Evolutionary conservation across 2,888 invertebrate species (phyloP), one percentile per base, ranked within the genome.

Genomic region (Auanema sp.): DNA sequence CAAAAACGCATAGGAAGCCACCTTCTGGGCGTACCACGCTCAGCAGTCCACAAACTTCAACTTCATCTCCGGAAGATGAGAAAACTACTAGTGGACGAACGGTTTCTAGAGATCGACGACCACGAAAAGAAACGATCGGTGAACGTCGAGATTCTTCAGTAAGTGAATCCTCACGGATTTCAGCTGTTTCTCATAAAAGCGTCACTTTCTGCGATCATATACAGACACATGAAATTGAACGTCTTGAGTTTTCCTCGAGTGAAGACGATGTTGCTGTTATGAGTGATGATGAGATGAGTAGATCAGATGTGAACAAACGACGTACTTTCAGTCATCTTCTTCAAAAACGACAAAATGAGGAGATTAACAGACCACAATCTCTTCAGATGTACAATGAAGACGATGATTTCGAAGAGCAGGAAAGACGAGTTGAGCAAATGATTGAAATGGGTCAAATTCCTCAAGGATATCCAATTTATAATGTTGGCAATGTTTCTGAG

Each of bases 171-270:
- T 72, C 71, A 10, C 59, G 71, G 8, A 54, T 69, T 42, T 73
- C 75, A 5, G 60, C 58, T 57, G 55, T 58, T 11, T 65, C 69
- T 21, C 66, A 69, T 44, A 77, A 77, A 43, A 72, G 72, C 12
- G 77, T 77, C 53, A 77, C 69, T 14, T 77, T 77, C 68, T 71
- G 68, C 33, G 76, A 77, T 50, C 53, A 70, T 23, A 69, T 77
- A 6, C 66, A 68, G 49, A 73, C 72, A 44, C 68, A 66, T 24
- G 77, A 77, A 51, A 76, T 77, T 40, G 77, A 77, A 57, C 25
- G 75, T 53, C 66, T 67, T 12, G 44, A 59, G 10, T 64, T 60
- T 49, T 55, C 64, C 4, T 68, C 73, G 1, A 69, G 69, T 42
- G 71, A 71, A 18, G 75, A 76, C 25, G 69, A 67, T 44, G 71